phyloP scores from a whole-genome alignment of 37 sponge, comb jelly and placozoan genomes.

The Ianthella basta region DNA sequence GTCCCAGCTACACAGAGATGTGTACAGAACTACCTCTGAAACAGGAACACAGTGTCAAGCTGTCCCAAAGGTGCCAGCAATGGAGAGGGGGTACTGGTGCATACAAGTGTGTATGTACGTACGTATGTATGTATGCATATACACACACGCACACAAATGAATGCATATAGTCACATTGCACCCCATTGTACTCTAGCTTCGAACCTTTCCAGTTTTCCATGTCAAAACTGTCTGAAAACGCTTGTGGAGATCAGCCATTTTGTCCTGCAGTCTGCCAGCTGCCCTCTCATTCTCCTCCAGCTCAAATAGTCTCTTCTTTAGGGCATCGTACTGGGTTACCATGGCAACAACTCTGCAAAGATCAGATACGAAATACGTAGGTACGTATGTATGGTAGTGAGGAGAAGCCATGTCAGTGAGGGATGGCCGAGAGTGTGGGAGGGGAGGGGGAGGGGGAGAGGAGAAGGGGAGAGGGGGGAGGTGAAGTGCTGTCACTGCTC shows the following conservation, averaged over 20 bases:
- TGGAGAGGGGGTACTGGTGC: no score
- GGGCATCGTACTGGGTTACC: background rate
- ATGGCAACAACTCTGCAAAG: slow-evolving; percentile 21
- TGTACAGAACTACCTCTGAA: no score
- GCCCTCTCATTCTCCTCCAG: background rate
- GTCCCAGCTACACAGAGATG: no score
- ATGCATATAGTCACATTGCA: no score
- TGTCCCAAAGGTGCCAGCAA: no score
- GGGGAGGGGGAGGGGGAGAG: slow-evolving; percentile 2
- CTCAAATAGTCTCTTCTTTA: slow-evolving; percentile 35
- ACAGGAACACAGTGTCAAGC: no score
- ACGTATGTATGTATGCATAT: no score
- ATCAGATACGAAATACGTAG: background rate
- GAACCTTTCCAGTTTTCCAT: slow-evolving; percentile 21
- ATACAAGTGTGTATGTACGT: no score
- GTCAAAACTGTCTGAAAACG: background rate
- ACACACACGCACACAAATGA: no score
- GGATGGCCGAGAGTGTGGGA: background rate
- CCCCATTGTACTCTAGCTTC: no score
- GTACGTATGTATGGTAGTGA: no score
- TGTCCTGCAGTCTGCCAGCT: background rate
- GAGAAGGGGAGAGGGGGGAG: background rate
- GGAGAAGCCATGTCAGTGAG: background rate
- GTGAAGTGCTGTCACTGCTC: background rate
- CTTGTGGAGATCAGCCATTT: slow-evolving; percentile 15